Conservation (phyloP, 2,888 invertebrate genomes). For the Acanthosoma haemorrhoidale region DNA sequence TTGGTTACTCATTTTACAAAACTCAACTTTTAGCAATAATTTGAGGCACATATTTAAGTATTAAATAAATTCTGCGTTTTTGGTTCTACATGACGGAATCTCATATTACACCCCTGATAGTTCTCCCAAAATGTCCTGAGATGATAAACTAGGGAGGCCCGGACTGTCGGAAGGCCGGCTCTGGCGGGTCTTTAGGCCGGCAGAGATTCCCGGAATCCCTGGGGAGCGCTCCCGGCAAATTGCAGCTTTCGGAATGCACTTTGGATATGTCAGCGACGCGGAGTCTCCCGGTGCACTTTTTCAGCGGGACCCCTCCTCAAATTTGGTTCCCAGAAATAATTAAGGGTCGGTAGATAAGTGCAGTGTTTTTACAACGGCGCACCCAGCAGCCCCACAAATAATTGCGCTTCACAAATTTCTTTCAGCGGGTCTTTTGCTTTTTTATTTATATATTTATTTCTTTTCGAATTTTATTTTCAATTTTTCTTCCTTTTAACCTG, state of each 20-base stretch:
- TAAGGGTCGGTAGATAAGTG: neutral
- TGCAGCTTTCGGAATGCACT: neutral
- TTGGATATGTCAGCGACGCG: neutral
- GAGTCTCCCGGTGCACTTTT: neutral
- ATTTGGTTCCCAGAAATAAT: slow-evolving; percentile 11
- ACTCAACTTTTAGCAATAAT: too few species aligned
- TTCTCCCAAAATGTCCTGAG: too few species aligned
- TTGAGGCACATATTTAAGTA: too few species aligned
- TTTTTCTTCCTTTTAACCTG: neutral
- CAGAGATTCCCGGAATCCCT: neutral
- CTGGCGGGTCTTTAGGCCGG: too few species aligned
- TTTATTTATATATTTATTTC: neutral
- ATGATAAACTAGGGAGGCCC: too few species aligned
- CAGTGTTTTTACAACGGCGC: neutral
- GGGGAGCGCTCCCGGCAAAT: neutral
- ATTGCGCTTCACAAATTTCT: neutral
- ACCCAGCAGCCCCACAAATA: slow-evolving; percentile 4
- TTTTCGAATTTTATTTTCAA: neutral
- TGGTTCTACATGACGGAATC: too few species aligned
- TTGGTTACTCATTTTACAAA: too few species aligned
- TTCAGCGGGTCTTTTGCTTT: neutral
- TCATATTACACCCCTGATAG: too few species aligned
- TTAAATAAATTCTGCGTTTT: too few species aligned
- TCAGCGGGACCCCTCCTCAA: neutral
- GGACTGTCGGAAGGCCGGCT: too few species aligned